Base-by-base conservation (phyloP, 2,888 invertebrate genomes). In the Patella caerulea region DNA sequence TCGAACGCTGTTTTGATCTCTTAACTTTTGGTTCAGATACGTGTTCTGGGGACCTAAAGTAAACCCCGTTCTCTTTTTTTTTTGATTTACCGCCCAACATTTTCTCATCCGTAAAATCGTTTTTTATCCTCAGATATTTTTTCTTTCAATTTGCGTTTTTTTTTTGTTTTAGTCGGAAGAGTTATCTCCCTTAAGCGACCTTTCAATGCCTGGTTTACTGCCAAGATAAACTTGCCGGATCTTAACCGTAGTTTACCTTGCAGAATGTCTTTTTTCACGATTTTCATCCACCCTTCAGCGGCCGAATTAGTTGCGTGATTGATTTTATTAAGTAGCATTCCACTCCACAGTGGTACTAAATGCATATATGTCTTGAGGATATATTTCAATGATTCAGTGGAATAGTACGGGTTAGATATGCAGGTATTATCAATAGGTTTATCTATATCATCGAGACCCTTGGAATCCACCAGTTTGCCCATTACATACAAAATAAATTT, bases 391-490 rank as follows among this genome's bases (percentile, higher is more conserved):
- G 19, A 19, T 19, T 65, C 65, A 15, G 65, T 19, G 19, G 65
- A n/a, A 65, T 65, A 15, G 65, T 65, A 65, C 65, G 65, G 65
- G 19, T 65, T 65, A 65, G 19, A n/a, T 19, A 65, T 65, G 9
- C 65, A n/a, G 19, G 17, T 12, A 19, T 19, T 17, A 65, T 65
- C 65, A 19, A 19, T 11, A 9, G n/a, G 19, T 65, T 65, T 45
- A 19, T 65, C 65, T 65, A 65, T 19, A 19, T 65, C 65, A 19
- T 9, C 19, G 9, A 65, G 9, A 9, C n/a, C 2, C 19, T n/a
- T 19, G 9, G 65, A 65, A 65, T 65, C 19, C 19, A 65, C 19
- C 65, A 65, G 19, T 9, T 19, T 65, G 12, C 65, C 11, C 5
- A 65, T 65, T n/a, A 65, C 19, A 19, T 65, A 15, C 17, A 65